Percentiles rank a stretch among this genome's conserved stretches.
phyloP scores from a whole-genome alignment of 2,888 invertebrate genomes.

The Acleris laterana region DNA sequence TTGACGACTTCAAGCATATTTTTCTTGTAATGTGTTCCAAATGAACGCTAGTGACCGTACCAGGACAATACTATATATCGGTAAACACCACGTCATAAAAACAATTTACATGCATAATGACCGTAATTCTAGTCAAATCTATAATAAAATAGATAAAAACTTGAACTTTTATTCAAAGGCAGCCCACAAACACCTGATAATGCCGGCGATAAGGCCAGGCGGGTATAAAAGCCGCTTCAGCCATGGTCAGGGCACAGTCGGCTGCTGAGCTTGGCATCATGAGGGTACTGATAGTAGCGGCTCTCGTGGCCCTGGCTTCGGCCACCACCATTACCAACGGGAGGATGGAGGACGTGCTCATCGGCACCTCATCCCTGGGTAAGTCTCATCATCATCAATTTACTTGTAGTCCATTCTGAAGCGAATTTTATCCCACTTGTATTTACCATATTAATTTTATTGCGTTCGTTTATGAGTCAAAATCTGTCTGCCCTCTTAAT shows the following conservation, averaged over 20 bases:
- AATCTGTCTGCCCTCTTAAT: too few relatives aligned
- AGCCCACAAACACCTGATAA: constrained; percentile 13
- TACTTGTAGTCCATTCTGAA: not conserved
- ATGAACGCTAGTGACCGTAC: too few relatives aligned
- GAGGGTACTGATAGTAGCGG: constrained; percentile 62
- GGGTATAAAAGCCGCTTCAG: constrained; percentile 59
- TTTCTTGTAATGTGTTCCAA: too few relatives aligned
- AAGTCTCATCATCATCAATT: constrained; percentile 41
- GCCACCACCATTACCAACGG: constrained; percentile 68
- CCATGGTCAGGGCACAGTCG: constrained; percentile 13
- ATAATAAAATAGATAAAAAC: not conserved
- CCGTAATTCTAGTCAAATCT: not conserved
- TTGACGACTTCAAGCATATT: too few relatives aligned
- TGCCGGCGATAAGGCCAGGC: not conserved
- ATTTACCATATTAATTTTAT: too few relatives aligned
- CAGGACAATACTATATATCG: too few relatives aligned
- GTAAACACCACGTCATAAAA: too few relatives aligned
- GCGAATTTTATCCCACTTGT: too few relatives aligned
- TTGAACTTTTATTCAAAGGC: not conserved
- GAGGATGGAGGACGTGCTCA: constrained; percentile 45
- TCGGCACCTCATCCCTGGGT: constrained; percentile 71
- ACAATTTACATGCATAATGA: too few relatives aligned
- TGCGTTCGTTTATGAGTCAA: too few relatives aligned
- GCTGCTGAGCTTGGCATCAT: constrained; percentile 44
- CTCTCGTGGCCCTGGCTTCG: constrained; percentile 59